These are phyloP conservation scores for Reinhardtius hippoglossoides DNA, from an alignment of 2,113 vertebrate species.

Conservation along the genomic window DNA sequence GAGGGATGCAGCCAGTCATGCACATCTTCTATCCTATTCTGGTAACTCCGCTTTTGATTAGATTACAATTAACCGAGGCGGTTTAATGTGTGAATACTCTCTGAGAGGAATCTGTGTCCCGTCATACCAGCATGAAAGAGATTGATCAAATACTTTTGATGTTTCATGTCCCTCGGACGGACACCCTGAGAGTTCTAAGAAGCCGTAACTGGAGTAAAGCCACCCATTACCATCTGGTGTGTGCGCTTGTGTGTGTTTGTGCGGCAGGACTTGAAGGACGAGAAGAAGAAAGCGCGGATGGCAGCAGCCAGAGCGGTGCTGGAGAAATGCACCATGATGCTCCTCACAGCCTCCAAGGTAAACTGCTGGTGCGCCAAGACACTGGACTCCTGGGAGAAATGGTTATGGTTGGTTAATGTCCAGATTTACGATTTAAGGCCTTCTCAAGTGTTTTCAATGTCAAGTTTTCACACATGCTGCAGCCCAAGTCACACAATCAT, in stretches of 20 bases:
- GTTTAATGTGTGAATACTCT: slow-evolving; percentile 12
- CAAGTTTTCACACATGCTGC: no score
- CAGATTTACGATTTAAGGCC: slow-evolving; percentile 13
- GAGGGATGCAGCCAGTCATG: slow-evolving; percentile 4
- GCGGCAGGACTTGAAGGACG: slow-evolving; percentile 95
- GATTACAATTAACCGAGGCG: slow-evolving; percentile 9
- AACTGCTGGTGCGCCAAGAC: slow-evolving; percentile 2
- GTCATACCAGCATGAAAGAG: slow-evolving; percentile 41
- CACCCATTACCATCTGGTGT: slow-evolving; percentile 29
- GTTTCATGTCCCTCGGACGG: slow-evolving; percentile 5
- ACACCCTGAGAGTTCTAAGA: slow-evolving; percentile 29
- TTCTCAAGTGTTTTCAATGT: slow-evolving; percentile 17
- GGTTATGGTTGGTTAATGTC: slow-evolving; percentile 11
- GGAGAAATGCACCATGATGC: slow-evolving; percentile 99
- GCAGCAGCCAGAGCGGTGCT: slow-evolving; percentile 95
- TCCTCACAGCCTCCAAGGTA: slow-evolving; percentile 98
- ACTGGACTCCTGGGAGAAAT: not conserved
- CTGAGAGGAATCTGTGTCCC: slow-evolving; percentile 17
- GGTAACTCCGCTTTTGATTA: slow-evolving; percentile 8
- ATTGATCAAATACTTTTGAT: slow-evolving; percentile 38
- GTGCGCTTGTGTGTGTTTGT: slow-evolving; percentile 1
- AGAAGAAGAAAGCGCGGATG: slow-evolving; percentile 98
- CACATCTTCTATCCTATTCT: slow-evolving; percentile 32
- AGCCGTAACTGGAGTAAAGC: slow-evolving; percentile 37
- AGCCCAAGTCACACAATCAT: no score